Evolutionary conservation across 2,797 vertebrate species (phyloP), one percentile per base, ranked within the genome.

Genomic region (Phataginus tricuspis): DNA sequence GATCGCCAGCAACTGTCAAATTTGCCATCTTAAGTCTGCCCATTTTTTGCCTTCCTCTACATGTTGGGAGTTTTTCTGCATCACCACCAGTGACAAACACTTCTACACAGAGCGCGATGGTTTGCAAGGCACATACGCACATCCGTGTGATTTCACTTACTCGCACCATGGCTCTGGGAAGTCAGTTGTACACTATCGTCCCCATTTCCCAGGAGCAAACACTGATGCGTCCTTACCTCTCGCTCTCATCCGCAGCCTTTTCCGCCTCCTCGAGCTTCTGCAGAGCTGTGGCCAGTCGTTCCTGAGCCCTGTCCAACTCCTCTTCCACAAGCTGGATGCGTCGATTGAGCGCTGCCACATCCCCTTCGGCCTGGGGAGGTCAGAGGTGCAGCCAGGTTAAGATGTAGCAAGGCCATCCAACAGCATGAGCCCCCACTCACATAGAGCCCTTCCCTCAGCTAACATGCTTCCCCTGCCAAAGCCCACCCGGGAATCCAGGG

Each of bases 321-420:
- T 99, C 99, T 98, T 99, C 99, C 97, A 99, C 99, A 14, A 99
- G 99, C 98, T 99, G 99, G 99, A 99, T 99, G 63, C 99, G 99
- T 90, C 99, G 99, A 97, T 99, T 99, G 96, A 99, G 99, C 57
- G 98, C 99, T 0, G 99, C 99, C 96, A 99, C 99, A 97, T 99
- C 99, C 0, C 99, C 99, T 98, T 99, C 99, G 0, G 99, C 99
- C 99, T 99, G 98, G 2, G 49, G 12, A 96, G 94, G 92, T 2
- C 42, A 7, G 77, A 84, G 79, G 42, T 0, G 2, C 15, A 0
- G 1, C 0, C 51, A 6, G 0, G 29, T 96, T 93, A 94, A 2
- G 7, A 71, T 19, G 49, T 5, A 63, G 45, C 21, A 13, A 11
- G 61, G 64, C 25, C 18, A 10, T 34, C 1, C 0, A 15, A 49